Base-by-base conservation (phyloP, 2,888 invertebrate genomes). In the Philaethria dido region DNA sequence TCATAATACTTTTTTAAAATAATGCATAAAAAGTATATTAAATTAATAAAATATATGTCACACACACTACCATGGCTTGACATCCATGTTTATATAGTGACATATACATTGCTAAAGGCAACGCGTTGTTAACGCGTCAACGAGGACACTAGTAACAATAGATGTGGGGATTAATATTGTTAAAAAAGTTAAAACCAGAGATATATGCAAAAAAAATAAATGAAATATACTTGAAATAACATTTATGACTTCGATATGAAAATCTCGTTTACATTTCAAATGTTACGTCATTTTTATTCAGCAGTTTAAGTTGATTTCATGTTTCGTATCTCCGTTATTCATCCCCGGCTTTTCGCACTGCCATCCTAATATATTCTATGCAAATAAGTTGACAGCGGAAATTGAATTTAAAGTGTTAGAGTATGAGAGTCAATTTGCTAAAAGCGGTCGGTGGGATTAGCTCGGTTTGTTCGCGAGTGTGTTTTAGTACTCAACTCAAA, bases 341-440 rank as follows among this genome's bases (percentile, higher is more conserved):
- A 61, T 64, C 42, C 18, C 55, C 47, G 39, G 60, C 61, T 61
- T 55, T 63, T 55, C 54, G 48, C 61, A 52, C 44, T 36, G 44
- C 50, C 57, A 62, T 55, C 62, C 57, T 62, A 66, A 69, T 69
- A 59, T 69, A 69, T 66, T 66, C 54, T 29, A 66, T 68, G 62
- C 45, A 65, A 65, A 69, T 62, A 52, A n/a, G 57, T 16, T 55
- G 67, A 39, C 33, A 63, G 11, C 54, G 33, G 47, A 62, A 69
- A 66, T 69, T 66, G 69, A 66, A 63, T 66, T 69, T 59, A 60
- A 69, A 69, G 33, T 54, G 47, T 59, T 52, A 33, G 52, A 50
- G 48, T 48, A 33, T 33, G 60, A 42, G 60, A 69, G 69, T 64
- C 64, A 69, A 69, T 66, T 66, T 54, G 50, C 54, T 60, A 52